Percentiles rank a stretch among this genome's conserved stretches.
These are phyloP conservation scores for Thera britannica DNA, from an alignment of 2,888 invertebrate genomes.

Conservation along the genomic window DNA sequence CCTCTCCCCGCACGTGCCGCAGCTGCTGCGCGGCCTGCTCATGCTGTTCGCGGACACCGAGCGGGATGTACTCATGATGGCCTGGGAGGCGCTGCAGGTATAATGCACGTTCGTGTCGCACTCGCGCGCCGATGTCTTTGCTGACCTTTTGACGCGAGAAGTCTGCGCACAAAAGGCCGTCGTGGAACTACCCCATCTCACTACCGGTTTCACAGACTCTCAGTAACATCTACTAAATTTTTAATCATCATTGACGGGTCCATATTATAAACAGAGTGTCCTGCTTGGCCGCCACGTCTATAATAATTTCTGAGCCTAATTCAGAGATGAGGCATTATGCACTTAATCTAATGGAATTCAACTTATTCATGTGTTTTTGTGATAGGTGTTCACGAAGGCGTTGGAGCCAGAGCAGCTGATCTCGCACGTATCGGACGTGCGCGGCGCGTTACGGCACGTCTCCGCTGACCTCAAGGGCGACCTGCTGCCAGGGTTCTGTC, in stretches of 20 bases:
- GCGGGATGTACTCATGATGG: constrained; percentile 88
- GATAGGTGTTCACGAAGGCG: constrained; percentile 89
- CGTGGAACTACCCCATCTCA: too few species aligned
- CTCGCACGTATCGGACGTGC: constrained; percentile 93
- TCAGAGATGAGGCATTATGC: too few species aligned
- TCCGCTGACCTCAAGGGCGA: constrained; percentile 93
- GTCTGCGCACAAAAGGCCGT: too few species aligned
- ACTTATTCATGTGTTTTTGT: neutral
- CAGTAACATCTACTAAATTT: too few species aligned
- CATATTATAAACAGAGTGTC: too few species aligned
- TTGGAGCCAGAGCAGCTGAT: constrained; percentile 94
- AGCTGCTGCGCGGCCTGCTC: constrained; percentile 94
- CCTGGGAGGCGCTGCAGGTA: constrained; percentile 91
- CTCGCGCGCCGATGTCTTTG: constrained; percentile 94
- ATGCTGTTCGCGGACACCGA: constrained; percentile 93
- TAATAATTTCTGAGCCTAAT: too few species aligned
- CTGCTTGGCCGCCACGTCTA: too few species aligned
- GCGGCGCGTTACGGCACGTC: constrained; percentile 96
- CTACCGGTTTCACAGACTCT: too few species aligned
- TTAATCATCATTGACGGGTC: too few species aligned
- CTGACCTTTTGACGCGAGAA: too few species aligned
- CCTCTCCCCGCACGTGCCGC: constrained; percentile 94
- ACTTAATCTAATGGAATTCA: too few species aligned
- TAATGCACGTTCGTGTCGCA: too few species aligned
- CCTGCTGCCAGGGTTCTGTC: constrained; percentile 95